Base-by-base conservation (phyloP, 2,888 invertebrate genomes). In the Campoplex capitator region DNA sequence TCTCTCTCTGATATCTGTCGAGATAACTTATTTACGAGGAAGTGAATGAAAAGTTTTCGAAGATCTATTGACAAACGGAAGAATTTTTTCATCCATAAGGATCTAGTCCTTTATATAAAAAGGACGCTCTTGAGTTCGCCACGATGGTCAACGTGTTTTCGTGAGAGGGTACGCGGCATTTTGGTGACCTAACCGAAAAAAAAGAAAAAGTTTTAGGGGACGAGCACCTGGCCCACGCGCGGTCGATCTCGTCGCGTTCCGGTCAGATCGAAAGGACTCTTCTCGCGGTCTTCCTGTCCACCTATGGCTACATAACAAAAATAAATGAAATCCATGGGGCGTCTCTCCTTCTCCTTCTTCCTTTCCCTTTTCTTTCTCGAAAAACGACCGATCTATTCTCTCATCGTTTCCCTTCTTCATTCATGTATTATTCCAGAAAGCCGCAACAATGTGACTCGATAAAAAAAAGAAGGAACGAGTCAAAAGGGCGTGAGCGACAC, bases 401-500 rank as follows among this genome's bases (percentile, higher is more conserved):
- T 85, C 82, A 58, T 68, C 77, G 81, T 77, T 77, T 81, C 42
- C 51, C 54, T 48, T 62, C 56, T 45, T 54, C 73, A 35, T 73
- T 38, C 75, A 13, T 65, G 58, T 74, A 58, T 80, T 80, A 70
- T 80, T 48, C 68, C 58, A 28, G 32, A 85, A 81, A 78, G 82
- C 78, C 78, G 74, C 85, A 78, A 82, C 73, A 73, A 85, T 77
- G 38, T 62, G 35, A 62, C 75, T 42, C 48, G 83, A 67, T 81
- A 67, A 56, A 81, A 67, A 74, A 56, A 38, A 76, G 13, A 23
- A 83, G 13, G 58, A 86, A 56, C 51, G 76, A 85, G 86, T 86
- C 88, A 84, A 86, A 84, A 86, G 83, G 86, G 88, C 83, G 88
- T 86, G 86, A 85, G 58, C 74, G 70, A 85, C 86, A 88, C 88